Evolutionary conservation across 2,113 vertebrate genomes (phyloP), one percentile per base, ranked within the genome.

Genomic region (Entelurus aequoreus): DNA sequence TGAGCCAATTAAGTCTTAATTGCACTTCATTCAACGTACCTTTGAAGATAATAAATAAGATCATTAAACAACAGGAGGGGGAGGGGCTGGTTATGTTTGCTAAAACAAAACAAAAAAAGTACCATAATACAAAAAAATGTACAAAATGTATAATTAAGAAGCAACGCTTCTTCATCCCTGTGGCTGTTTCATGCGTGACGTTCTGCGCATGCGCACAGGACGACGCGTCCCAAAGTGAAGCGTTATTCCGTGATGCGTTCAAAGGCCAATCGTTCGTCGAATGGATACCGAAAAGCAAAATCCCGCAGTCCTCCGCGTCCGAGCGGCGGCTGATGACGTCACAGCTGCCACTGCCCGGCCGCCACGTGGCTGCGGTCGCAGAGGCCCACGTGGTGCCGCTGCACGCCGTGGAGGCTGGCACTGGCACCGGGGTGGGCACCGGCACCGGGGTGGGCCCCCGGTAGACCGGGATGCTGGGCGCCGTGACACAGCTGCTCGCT

Each of bases 401-500:
- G 92, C 90, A 99, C 69, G 92, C 92, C 96, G 92, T 95, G 87
- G 93, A 99, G 76, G 94, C 95, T 65, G 94, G 94, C 89, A 93
- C 95, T 81, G 90, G n/a, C n/a, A n/a, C n/a, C n/a, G n/a, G 97
- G 86, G 94, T 94, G 76, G n/a, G n/a, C n/a, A n/a, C n/a, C n/a
- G n/a, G n/a, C n/a, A n/a, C n/a, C n/a, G n/a, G n/a, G n/a, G 94
- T 94, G 76, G 94, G 87, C 46, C 89, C 92, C 63, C 89, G 94
- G 49, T 94, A 99, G 67, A 91, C 93, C 90, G 91, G 92, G 93
- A 94, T 98, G 90, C 93, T 94, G 79, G 94, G 93, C 13, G 93
- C 93, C 49, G 95, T 95, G 88, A 94, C 95, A 69, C 93, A 99
- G 83, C 94, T 95, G 92, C 91, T 94, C 86, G 91, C 96, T 19